Conservation (phyloP, 2,797 vertebrate species). For the Bryconaethiops microstoma region DNA sequence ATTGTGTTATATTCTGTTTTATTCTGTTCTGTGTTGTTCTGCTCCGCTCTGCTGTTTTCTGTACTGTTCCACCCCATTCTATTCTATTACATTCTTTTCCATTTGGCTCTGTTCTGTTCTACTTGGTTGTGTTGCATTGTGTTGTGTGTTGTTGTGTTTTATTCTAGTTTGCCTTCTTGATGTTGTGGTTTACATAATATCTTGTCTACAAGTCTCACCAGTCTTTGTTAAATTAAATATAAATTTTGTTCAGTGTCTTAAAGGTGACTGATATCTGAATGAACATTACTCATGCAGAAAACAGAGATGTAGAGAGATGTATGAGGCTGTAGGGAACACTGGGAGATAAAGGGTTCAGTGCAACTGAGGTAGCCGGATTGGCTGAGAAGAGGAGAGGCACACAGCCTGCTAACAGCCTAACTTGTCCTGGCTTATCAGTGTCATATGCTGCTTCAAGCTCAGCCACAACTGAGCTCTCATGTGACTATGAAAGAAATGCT, state of each 20-base stretch:
- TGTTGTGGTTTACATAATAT: not conserved
- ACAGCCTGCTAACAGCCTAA: constrained; percentile 8
- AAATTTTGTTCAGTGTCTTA: not conserved
- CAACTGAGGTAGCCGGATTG: not conserved
- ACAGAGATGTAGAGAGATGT: not conserved
- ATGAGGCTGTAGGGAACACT: not conserved
- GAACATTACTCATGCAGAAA: not conserved
- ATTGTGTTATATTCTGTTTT: not conserved
- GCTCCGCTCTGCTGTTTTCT: too few relatives aligned
- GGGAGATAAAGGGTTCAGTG: not conserved
- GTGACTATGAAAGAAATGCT: not conserved
- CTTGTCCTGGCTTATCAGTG: constrained; percentile 17
- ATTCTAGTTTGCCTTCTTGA: not conserved
- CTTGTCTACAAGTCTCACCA: not conserved
- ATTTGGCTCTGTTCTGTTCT: not conserved
- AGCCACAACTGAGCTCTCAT: constrained; percentile 58
- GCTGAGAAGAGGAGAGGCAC: constrained; percentile 23
- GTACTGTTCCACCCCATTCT: not conserved
- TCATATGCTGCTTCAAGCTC: constrained; percentile 59
- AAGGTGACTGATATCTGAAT: not conserved
- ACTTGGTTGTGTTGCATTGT: constrained; percentile 10
- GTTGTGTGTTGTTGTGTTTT: not conserved
- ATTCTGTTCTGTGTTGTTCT: not conserved
- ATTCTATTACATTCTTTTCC: not conserved
- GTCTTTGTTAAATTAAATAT: not conserved